phyloP scores from a whole-genome alignment of 1,140 invertebrate species.

The Catajapyx aquilonaris region DNA sequence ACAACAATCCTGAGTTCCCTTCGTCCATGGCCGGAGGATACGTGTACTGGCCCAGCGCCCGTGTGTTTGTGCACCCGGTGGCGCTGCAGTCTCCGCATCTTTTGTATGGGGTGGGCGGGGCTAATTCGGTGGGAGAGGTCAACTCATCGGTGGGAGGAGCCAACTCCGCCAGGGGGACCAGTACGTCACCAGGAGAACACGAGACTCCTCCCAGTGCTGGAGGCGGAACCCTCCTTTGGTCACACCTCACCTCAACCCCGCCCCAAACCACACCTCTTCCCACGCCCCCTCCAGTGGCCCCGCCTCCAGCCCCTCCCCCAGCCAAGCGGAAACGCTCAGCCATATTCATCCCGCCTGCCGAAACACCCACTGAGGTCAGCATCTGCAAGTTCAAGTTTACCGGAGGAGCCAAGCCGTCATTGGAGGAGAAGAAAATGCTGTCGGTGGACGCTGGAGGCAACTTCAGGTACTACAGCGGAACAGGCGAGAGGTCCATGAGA shows the following conservation, averaged over 20 bases:
- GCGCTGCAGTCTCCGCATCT: conserved; percentile 39
- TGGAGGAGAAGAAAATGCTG: conserved; percentile 77
- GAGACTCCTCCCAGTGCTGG: too few relatives aligned
- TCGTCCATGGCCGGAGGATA: conserved; percentile 18
- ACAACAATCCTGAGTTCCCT: too few relatives aligned
- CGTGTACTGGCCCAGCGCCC: conserved; percentile 45
- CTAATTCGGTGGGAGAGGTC: too few relatives aligned
- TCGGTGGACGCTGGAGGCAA: conserved; percentile 69
- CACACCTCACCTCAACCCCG: too few relatives aligned
- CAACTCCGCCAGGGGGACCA: too few relatives aligned
- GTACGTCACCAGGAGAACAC: too few relatives aligned
- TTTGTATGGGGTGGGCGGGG: conserved; percentile 26
- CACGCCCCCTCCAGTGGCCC: too few relatives aligned
- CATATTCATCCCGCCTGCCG: conserved; percentile 54
- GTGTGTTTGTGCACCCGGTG: conserved; percentile 46
- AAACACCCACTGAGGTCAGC: conserved; percentile 46
- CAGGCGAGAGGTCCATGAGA: conserved; percentile 47
- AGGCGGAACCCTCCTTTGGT: too few relatives aligned
- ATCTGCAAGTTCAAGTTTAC: conserved; percentile 88
- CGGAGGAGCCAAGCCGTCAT: conserved; percentile 59
- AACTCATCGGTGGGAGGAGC: too few relatives aligned
- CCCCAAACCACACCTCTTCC: too few relatives aligned
- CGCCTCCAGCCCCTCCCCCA: too few relatives aligned
- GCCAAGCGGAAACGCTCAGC: conserved; percentile 54
- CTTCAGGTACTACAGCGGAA: conserved; percentile 56